Evolutionary conservation across 1,140 invertebrate genomes (phyloP), one percentile per base, ranked within the genome.

Genomic region (Lordiphosa stackelbergi): DNA sequence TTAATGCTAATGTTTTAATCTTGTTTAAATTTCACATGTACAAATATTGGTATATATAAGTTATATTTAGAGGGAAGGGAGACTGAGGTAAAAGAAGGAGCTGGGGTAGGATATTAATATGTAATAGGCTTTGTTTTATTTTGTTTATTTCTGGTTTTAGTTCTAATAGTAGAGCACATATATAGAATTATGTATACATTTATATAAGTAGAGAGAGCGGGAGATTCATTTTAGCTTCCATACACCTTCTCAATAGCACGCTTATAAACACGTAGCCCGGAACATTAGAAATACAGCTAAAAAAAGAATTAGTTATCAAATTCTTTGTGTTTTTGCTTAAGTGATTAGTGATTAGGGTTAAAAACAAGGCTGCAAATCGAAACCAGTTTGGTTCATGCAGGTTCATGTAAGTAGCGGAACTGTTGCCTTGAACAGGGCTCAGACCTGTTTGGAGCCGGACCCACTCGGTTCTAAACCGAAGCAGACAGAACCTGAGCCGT

Each of bases 31-130:
- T 16, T 63, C 59, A 58, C 75, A 81, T 79, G 70, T 79, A 79
- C 75, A 79, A 79, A 79, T 79, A 79, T 79, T 79, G 73, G 73
- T 77, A 77, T 78, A 56, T 75, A 59, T 73, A 69, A 73, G 57
- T 71, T 75, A 75, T 59, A 42, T 56, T 28, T 72, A 57, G 51
- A 28, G 42, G 35, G 40, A 13, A 31, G 47, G 34, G 31, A 37
- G 24, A 12, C 11, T 31, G 28, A 11, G 48, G 43, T 2, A 10
- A 2, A 40, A 28, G 36, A 54, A 46, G 40, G 62, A 48, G 9
- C 22, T 24, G 22, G 22, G 22, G 5, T 24, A 24, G 5, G 4
- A 5, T 5, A 24, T 24, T 24, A 24, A 1, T 24, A 24, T 24
- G 22, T 24, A 24, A 41, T 68, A 64, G 46, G 52, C 69, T 48